phyloP scores from a whole-genome alignment of 2,888 invertebrate species.

The Diaphora mendica region DNA sequence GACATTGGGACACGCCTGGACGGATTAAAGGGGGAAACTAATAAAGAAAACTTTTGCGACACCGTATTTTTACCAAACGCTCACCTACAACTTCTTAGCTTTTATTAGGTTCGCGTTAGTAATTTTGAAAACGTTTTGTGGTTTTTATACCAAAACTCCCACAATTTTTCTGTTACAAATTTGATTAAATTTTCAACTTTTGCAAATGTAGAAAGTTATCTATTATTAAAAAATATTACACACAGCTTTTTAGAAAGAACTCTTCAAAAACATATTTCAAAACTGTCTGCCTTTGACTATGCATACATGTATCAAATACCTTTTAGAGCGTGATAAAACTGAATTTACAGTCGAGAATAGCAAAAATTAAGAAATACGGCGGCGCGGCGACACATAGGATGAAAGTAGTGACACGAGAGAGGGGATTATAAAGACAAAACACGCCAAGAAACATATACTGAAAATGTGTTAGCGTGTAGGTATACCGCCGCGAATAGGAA shows the following conservation, averaged over 20 bases:
- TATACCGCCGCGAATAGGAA: constrained; percentile 71
- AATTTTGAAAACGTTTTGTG: constrained; percentile 73
- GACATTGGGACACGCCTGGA: constrained; percentile 85
- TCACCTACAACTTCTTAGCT: constrained; percentile 79
- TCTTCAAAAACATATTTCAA: constrained; percentile 53
- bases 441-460: constrained; percentile 76
- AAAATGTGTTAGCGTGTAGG: constrained; percentile 69
- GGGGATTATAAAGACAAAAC: constrained; percentile 79
- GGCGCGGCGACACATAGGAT: constrained; percentile 50
- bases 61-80: constrained; percentile 85
- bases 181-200: constrained; percentile 69
- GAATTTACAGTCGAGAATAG: constrained; percentile 56
- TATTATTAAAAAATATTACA: neutral
- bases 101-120: constrained; percentile 79
- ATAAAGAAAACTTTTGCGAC: constrained; percentile 86
- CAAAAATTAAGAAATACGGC: constrained; percentile 70
- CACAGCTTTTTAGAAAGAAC: neutral
- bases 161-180: constrained; percentile 60
- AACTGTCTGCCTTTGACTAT: constrained; percentile 49
- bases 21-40: constrained; percentile 86
- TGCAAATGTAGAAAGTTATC: constrained; percentile 45
- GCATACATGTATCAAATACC: constrained; percentile 61
- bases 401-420: constrained; percentile 70
- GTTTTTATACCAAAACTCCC: constrained; percentile 65
- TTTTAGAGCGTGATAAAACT: constrained; percentile 65